Evolutionary conservation across 2,888 invertebrate genomes (phyloP), one percentile per base, ranked within the genome.

Genomic region (Lasioglossum figueresi): DNA sequence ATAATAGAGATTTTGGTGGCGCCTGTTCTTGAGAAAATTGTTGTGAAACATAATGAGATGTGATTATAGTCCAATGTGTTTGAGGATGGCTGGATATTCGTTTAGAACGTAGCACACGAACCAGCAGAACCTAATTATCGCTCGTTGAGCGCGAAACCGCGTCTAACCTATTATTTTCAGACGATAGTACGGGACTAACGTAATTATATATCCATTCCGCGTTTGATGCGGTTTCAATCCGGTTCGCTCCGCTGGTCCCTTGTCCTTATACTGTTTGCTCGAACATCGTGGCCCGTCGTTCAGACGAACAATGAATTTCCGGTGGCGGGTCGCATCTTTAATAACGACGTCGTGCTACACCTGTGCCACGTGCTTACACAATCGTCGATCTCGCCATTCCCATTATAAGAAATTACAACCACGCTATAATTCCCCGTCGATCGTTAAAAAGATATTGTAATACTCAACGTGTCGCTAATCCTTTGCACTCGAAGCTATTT

Each of bases 121-220:
- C 93, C 90, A 93, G 93, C 94, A 93, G 94, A 94, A 94, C 92
- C 93, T 94, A 94, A 94, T 94, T 94, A 94, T 91, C 91, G 91
- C 91, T 84, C 87, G 85, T 77, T 80, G 80, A 70, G 84, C 86
- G 84, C 89, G 86, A 86, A 79, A 84, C 82, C 89, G 86, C 88
- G 90, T 91, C 92, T 91, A 92, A 91, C 92, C 93, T 93, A 93
- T 94, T 94, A 94, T 93, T 93, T 93, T 91, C 92, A 93, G 91
- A 92, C 91, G 92, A 93, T 93, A 94, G 91, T 90, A 91, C 88
- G 86, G 86, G 85, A 85, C 91, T 88, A 92, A 93, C 91, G 91
- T 92, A 93, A 94, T 93, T 93, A 94, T 93, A 92, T 90, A 94
- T 93, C 93, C 93, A 93, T 94, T 92, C 91, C 89, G 91, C 93